These are phyloP conservation scores for Apteryx owenii DNA, from an alignment of 2,113 vertebrate species.

Conservation along the genomic window DNA sequence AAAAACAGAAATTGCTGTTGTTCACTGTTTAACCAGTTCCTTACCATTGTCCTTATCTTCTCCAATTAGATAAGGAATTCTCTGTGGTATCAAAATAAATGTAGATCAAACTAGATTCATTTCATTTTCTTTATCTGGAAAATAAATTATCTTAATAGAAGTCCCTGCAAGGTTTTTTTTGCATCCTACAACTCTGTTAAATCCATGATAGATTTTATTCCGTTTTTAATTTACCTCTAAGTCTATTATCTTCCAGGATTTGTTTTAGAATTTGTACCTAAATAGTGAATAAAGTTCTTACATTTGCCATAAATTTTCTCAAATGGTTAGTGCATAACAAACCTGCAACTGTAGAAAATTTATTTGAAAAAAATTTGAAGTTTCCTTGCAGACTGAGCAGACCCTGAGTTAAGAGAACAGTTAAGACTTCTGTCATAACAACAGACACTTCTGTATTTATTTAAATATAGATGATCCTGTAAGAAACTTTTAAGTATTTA, in stretches of 20 bases:
- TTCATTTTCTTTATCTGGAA: conserved; percentile 36
- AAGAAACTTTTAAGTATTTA: not conserved
- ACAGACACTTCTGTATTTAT: not conserved
- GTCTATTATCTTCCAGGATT: conserved; percentile 29
- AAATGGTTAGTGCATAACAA: conserved; percentile 22
- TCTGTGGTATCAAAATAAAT: not conserved
- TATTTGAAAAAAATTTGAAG: not conserved
- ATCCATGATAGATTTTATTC: not conserved
- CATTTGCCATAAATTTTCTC: conserved; percentile 33
- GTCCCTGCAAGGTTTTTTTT: not conserved
- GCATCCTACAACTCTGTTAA: not conserved
- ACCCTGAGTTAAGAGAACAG: conserved; percentile 16
- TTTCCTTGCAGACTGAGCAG: conserved; percentile 4
- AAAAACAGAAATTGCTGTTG: not conserved
- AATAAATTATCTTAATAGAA: conserved; percentile 23
- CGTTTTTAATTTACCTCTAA: not conserved
- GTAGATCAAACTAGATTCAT: not conserved
- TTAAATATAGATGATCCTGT: not conserved
- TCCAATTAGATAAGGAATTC: not conserved
- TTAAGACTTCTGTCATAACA: not conserved
- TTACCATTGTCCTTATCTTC: not conserved
- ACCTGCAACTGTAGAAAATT: not conserved
- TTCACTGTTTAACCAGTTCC: not conserved
- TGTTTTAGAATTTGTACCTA: conserved; percentile 16
- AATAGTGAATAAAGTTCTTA: conserved; percentile 10